Evolutionary conservation across 2,113 vertebrate species (phyloP).

Genomic region (Ictalurus punctatus): DNA sequence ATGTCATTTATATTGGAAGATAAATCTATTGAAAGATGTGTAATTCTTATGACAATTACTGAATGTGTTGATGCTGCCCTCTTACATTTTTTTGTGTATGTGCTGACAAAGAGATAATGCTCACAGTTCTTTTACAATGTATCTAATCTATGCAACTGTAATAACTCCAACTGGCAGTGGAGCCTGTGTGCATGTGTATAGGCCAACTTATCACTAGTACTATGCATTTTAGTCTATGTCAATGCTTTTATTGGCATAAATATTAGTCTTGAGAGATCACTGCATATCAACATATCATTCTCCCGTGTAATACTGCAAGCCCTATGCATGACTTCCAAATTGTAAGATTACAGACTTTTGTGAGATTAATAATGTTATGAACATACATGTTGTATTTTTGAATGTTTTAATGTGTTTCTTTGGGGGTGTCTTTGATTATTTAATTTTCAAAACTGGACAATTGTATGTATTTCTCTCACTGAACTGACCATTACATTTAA

Average conservation of each 20-base stretch:
- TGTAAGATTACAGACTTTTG: not conserved
- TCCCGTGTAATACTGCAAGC: not conserved
- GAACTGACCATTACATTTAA: not conserved
- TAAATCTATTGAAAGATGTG: conserved; percentile 7
- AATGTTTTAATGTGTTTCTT: no score
- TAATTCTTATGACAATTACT: not conserved
- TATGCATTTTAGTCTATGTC: not conserved
- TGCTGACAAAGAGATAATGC: not conserved
- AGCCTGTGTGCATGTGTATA: conserved; percentile 36
- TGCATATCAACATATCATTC: not conserved
- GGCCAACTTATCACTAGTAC: not conserved
- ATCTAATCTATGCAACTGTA: not conserved
- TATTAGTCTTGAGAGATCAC: not conserved
- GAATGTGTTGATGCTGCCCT: not conserved
- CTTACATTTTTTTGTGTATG: not conserved
- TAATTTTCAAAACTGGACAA: no score
- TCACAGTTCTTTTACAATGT: not conserved
- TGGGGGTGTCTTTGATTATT: no score
- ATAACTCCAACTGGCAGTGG: not conserved
- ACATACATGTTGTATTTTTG: not conserved
- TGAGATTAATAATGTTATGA: not conserved
- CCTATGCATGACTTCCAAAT: not conserved
- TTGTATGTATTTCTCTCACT: no score
- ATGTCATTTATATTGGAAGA: not conserved
- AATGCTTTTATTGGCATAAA: not conserved